Percentiles rank a stretch among this genome's conserved stretches.
These are phyloP conservation scores for Acomys russatus DNA, from an alignment of 2,797 vertebrate genomes.

Conservation along the genomic window DNA sequence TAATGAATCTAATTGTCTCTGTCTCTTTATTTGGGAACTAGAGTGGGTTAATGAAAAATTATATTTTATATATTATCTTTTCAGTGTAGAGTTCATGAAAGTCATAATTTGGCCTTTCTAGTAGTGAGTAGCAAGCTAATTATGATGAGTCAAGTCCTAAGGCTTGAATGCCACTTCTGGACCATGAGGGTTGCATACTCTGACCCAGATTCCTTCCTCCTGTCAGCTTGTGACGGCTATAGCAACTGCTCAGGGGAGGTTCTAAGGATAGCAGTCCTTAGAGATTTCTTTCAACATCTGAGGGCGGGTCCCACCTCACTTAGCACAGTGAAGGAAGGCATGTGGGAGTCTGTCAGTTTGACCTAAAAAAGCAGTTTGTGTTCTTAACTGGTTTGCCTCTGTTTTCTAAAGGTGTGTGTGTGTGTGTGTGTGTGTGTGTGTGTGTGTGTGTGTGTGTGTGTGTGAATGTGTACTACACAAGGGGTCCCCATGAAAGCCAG, in stretches of 20 bases:
- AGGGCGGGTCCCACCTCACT: neutral
- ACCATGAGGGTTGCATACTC: neutral
- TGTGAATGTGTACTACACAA: neutral
- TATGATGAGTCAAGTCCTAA: conserved; percentile 50
- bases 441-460: neutral
- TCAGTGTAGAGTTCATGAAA: neutral
- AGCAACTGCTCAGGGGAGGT: neutral
- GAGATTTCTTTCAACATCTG: conserved; percentile 4
- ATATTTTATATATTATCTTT: too few species aligned
- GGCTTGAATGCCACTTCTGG: neutral
- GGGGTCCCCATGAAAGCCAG: neutral
- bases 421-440: neutral
- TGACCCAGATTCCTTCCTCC: conserved; percentile 9
- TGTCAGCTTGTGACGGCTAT: neutral
- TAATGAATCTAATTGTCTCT: too few species aligned
- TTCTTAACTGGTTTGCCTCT: neutral
- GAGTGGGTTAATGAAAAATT: too few species aligned
- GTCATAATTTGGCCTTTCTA: neutral
- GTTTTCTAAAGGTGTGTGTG: neutral
- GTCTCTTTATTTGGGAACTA: too few species aligned
- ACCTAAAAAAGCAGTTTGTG: neutral
- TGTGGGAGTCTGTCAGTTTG: neutral
- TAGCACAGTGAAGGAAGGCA: neutral
- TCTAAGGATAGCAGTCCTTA: neutral
- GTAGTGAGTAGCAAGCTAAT: neutral